Percentiles rank a stretch among this genome's conserved stretches.
phyloP scores from a whole-genome alignment of 2,888 invertebrate species.

The Apodemia hepburni region DNA sequence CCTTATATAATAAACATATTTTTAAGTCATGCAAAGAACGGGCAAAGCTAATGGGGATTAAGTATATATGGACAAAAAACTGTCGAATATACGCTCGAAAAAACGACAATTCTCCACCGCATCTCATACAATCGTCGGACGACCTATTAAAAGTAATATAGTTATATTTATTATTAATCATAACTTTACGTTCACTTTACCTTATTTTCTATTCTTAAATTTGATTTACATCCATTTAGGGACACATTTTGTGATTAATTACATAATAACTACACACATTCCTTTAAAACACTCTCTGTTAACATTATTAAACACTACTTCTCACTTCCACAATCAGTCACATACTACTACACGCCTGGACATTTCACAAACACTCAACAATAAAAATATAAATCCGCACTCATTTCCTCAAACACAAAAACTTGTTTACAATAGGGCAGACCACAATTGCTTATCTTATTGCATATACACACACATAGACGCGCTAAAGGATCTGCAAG shows the following conservation, averaged over 20 bases:
- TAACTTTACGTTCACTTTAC: no score
- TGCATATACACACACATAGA: no score
- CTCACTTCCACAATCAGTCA: background rate
- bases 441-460: background rate
- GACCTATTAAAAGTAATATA: no score
- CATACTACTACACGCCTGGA: background rate
- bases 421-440: background rate
- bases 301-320: background rate
- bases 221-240: no score
- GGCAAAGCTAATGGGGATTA: background rate
- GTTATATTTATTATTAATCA: background rate
- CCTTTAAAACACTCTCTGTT: no score
- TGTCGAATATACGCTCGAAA: constrained; percentile 1
- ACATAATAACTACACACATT: no score
- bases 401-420: background rate
- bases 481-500: no score
- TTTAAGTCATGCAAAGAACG: background rate
- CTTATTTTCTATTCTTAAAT: no score
- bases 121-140: background rate
- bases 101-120: background rate
- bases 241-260: no score
- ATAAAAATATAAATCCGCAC: background rate
- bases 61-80: constrained; percentile 19
- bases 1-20: constrained; percentile 4
- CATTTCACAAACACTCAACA: background rate